Percentiles rank a stretch among this genome's conserved stretches.
Conservation (phyloP, 1,140 invertebrate genomes). For the Caenorhabditis elegans region WBcel235 BX284602.5:12542501-12543000, state of each 20-base stretch:
- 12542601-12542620: neutral
- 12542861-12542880: neutral
- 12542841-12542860: neutral
- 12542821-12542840: neutral
- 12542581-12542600: neutral
- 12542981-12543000: neutral
- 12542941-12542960: neutral
- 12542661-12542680: constrained; percentile 21
- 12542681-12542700: constrained; percentile 23
- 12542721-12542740: too few relatives aligned
- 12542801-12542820: neutral
- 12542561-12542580: too few relatives aligned
- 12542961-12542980: neutral
- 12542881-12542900: neutral
- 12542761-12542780: neutral
- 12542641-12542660: constrained; percentile 22
- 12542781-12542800: neutral
- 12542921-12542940: neutral
- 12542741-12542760: too few relatives aligned
- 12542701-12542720: constrained; percentile 1
- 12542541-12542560: too few relatives aligned
- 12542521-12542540: neutral
- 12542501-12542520: neutral
- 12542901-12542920: neutral
- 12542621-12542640: neutral